Evolutionary conservation across 2,113 vertebrate species (phyloP), one percentile per base, ranked within the genome.

Genomic region (Tetrao urogallus): DNA sequence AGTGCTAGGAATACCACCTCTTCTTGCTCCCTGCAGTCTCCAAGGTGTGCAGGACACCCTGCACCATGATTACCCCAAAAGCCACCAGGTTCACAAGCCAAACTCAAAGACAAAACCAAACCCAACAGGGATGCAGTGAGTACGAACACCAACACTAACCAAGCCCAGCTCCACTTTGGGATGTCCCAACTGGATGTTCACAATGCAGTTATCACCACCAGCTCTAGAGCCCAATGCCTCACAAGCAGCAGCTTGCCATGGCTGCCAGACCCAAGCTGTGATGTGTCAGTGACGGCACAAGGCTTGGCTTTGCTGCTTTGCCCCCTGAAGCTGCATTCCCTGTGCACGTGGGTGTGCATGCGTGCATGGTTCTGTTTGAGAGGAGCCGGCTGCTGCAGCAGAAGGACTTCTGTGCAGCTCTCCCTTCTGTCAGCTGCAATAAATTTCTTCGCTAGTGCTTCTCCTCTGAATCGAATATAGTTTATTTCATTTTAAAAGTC

Each of bases 401-500:
- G 57, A 93, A 77, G n/a, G 66, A 40, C 70, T 96, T 96, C 75
- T 81, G 88, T 88, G 88, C 95, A 75, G 84, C 94, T 27, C 95
- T 97, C 93, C 94, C 84, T 93, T 96, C 97, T 94, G 77, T 86
- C 65, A 84, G 89, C 94, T 93, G 83, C 80, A 90, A 92, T 95
- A 95, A 90, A 94, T 97, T 95, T 95, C 94, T 96, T 91, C 78
- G 87, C 97, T 92, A 76, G 87, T 1, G 1, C 93, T 79, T 91
- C 90, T 98, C 38, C 4, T 96, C 96, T 97, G 97, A 98, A 97
- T 96, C 86, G 9, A 98, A 98, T 97, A 95, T 70, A 93, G 97
- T 97, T 98, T 97, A 97, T 98, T 98, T 97, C 97, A 97, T 98
- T 97, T 97, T 96, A 97, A 96, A 95, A 97, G 97, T 96, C 94